phyloP scores from a whole-genome alignment of 2,888 invertebrate genomes.

The Margaritifera margaritifera region DNA sequence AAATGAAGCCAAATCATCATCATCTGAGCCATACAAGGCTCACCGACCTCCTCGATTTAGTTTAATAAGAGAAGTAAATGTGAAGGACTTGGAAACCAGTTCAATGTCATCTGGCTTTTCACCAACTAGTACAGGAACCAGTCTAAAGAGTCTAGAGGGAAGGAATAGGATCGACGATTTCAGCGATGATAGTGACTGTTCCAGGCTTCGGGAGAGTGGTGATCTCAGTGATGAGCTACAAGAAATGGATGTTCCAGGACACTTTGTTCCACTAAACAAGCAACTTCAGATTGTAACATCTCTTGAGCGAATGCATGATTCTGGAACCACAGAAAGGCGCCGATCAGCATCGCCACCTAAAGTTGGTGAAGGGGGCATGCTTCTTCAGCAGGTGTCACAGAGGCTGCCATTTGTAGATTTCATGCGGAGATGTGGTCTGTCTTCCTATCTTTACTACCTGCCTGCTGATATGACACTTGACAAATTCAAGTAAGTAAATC shows the following conservation, averaged over 20 bases:
- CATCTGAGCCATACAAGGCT: constrained; percentile 13
- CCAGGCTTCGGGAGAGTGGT: constrained; percentile 41
- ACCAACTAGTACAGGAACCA: constrained; percentile 49
- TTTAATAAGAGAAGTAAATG: constrained; percentile 34
- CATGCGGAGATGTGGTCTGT: constrained; percentile 60
- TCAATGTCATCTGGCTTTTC: constrained; percentile 59
- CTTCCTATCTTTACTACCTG: constrained; percentile 64
- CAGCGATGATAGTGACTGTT: constrained; percentile 58
- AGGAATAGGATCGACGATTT: constrained; percentile 53
- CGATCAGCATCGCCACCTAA: constrained; percentile 54
- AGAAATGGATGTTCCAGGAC: constrained; percentile 43
- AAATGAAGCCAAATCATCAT: constrained; percentile 24
- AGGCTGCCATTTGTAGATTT: constrained; percentile 64
- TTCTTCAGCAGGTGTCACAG: constrained; percentile 47
- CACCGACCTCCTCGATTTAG: constrained; percentile 35
- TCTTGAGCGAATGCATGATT: constrained; percentile 45
- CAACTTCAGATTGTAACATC: constrained; percentile 64
- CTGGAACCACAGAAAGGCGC: constrained; percentile 19
- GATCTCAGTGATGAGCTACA: constrained; percentile 56
- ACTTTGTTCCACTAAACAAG: constrained; percentile 56
- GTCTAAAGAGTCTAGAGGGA: constrained; percentile 42
- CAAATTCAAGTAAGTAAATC: constrained; percentile 54
- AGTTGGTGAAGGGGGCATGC: constrained; percentile 35
- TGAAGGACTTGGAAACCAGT: constrained; percentile 45
- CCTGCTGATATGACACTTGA: constrained; percentile 68